These are phyloP conservation scores for Podilymbus podiceps DNA, from an alignment of 2,113 vertebrate genomes.

Conservation along the genomic window DNA sequence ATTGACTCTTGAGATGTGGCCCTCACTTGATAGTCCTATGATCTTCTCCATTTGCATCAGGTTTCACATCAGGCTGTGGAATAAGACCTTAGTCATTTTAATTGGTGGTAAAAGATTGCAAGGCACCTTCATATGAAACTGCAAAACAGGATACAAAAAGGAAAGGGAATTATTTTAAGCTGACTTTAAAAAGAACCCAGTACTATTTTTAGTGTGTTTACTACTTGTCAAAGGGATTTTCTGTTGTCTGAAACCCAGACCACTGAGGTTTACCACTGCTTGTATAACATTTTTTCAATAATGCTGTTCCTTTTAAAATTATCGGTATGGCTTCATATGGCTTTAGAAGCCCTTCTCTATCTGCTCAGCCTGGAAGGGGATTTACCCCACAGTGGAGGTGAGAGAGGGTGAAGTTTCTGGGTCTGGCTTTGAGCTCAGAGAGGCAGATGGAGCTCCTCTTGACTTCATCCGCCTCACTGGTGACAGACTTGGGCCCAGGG, in stretches of 20 bases:
- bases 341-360: neutral
- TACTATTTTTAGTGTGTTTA: conserved; percentile 62
- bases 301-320: conserved; percentile 35
- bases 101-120: neutral
- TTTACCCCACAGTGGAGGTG: neutral
- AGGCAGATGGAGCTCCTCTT: neutral
- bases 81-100: neutral
- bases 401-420: neutral
- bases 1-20: neutral
- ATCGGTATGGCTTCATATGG: conserved; percentile 37
- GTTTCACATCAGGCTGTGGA: neutral
- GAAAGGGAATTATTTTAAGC: conserved; percentile 33
- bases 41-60: neutral
- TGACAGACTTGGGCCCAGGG: neutral
- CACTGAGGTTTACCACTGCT: conserved; percentile 80
- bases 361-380: neutral
- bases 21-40: neutral
- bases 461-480: neutral
- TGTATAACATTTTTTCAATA: conserved; percentile 78
- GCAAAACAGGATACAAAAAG: conserved; percentile 21
- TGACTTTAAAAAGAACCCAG: conserved; percentile 5
- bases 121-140: neutral
- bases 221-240: conserved; percentile 58
- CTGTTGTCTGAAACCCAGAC: conserved; percentile 62
- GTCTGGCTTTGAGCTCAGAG: neutral